A percentile compares a stretch with the other conserved stretches of the same genome.
These are phyloP conservation scores for Stegophylla sp. DNA, from an alignment of 2,888 invertebrate genomes.

Conservation along the genomic window DNA sequence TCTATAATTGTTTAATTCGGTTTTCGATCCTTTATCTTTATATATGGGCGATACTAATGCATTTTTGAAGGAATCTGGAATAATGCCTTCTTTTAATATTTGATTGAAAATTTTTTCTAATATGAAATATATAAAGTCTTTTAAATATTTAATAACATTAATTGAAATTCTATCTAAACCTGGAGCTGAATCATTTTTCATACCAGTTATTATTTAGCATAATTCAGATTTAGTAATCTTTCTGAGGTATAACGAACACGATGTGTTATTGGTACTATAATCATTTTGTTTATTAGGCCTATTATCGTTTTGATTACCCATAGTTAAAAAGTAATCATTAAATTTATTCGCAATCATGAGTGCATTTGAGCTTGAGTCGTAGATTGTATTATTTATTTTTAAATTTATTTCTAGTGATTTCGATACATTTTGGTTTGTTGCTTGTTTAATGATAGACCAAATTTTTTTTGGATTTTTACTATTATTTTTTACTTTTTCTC, in stretches of 20 bases:
- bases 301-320: neutral
- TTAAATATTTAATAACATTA: slow-evolving; percentile 1
- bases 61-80: neutral
- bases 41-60: neutral
- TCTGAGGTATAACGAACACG: slow-evolving; percentile 7
- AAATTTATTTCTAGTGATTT: neutral
- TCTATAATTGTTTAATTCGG: neutral
- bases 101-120: slow-evolving; percentile 8
- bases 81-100: neutral
- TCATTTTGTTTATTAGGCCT: neutral
- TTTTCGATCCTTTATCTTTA: slow-evolving; percentile 1
- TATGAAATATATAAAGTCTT: neutral
- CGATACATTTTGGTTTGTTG: too few relatives aligned
- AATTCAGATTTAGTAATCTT: slow-evolving; percentile 9
- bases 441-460: neutral
- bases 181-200: neutral
- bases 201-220: slow-evolving; percentile 1
- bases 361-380: neutral
- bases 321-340: neutral
- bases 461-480: neutral
- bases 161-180: neutral
- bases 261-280: neutral
- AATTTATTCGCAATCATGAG: neutral
- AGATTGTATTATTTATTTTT: slow-evolving; percentile 4
- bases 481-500: too few relatives aligned